phyloP scores from a whole-genome alignment of 2,888 invertebrate genomes.

The Operophtera brumata region DNA sequence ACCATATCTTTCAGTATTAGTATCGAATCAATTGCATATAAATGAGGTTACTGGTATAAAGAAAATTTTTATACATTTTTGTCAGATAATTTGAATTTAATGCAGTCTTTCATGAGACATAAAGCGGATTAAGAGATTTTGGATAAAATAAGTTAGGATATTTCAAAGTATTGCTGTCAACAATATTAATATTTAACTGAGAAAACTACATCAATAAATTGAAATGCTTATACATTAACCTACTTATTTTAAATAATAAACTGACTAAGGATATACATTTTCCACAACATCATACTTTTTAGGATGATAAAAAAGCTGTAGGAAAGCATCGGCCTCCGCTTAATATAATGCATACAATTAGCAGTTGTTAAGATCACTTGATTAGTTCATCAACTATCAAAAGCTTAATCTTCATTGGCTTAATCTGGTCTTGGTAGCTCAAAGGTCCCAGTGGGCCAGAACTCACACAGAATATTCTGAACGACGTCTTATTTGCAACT shows the following conservation, averaged over 20 bases:
- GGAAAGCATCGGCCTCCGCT: background rate
- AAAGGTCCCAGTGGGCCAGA: too few species aligned
- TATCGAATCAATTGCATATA: slow-evolving; percentile 28
- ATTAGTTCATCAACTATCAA: slow-evolving; percentile 1
- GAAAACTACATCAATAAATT: background rate
- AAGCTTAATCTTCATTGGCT: slow-evolving; percentile 1
- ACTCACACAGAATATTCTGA: too few species aligned
- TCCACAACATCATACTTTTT: background rate
- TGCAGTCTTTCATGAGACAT: slow-evolving; percentile 7
- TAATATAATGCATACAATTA: background rate
- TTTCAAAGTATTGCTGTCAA: slow-evolving; percentile 14
- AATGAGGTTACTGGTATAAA: slow-evolving; percentile 32
- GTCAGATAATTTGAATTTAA: slow-evolving; percentile 25
- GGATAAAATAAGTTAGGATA: slow-evolving; percentile 10
- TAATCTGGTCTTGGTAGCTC: background rate
- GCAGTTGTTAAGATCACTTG: background rate
- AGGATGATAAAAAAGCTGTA: background rate
- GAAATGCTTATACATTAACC: background rate
- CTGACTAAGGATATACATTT: too few species aligned
- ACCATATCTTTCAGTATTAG: slow-evolving; percentile 18
- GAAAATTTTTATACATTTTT: slow-evolving; percentile 16
- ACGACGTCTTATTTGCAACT: too few species aligned
- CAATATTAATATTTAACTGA: background rate
- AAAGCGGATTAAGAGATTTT: slow-evolving; percentile 15
- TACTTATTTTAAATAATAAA: background rate